phyloP scores from a whole-genome alignment of 2,113 vertebrate species.

The Hyaena hyaena region DNA sequence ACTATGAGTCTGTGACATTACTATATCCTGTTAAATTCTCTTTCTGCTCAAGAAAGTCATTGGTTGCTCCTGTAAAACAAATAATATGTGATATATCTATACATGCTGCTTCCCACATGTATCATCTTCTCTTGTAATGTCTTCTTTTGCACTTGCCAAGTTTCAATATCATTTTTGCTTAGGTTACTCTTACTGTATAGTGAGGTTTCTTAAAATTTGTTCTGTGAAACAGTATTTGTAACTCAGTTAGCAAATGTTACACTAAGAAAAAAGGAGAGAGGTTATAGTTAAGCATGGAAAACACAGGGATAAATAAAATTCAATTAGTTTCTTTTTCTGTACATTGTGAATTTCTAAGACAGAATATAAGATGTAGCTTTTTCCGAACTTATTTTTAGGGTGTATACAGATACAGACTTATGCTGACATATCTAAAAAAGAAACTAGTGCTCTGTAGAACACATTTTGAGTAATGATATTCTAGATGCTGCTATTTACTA shows the following conservation, averaged over 20 bases:
- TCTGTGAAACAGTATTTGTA: conserved; percentile 17
- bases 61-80: background rate
- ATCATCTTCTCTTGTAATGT: background rate
- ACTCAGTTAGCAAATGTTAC: background rate
- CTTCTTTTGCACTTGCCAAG: background rate
- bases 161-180: conserved; percentile 45
- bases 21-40: background rate
- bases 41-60: background rate
- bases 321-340: conserved; percentile 25
- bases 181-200: background rate
- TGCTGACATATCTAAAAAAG: background rate
- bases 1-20: background rate
- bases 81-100: background rate
- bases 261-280: background rate
- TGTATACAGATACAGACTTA: conserved; percentile 26
- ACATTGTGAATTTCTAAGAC: conserved; percentile 21
- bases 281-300: conserved; percentile 23
- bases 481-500: conserved; percentile 9
- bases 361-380: conserved; percentile 6
- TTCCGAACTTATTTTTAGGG: conserved; percentile 23
- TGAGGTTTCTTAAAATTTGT: background rate
- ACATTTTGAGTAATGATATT: background rate
- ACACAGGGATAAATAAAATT: conserved; percentile 12
- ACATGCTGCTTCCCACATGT: background rate
- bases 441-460: background rate